Evolutionary conservation across 2,888 invertebrate species (phyloP), one percentile per base, ranked within the genome.

Genomic region (Caenorhabditis japonica): DNA sequence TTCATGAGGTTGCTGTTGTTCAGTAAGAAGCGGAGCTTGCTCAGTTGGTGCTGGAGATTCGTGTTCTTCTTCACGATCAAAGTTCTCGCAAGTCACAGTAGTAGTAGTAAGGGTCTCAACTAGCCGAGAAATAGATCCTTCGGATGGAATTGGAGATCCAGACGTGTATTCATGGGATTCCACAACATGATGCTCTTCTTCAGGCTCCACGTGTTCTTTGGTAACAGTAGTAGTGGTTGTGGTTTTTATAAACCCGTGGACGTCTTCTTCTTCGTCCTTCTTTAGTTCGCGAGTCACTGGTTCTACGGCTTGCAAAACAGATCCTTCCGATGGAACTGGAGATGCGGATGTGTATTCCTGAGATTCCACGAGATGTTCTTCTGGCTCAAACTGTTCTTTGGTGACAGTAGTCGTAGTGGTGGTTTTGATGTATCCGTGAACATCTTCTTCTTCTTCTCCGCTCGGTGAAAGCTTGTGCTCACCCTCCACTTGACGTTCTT

Each of bases 171-270:
- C 30, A 5, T 30, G 30, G 30, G 30, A 30, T 10, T 30, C 30
- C 12, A 34, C 34, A 13, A 12, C 10, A n/a, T n/a, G n/a, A n/a
- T n/a, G 25, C 30, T 30, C 7, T 7, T 30, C 59, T 19, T 72
- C 49, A 23, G 52, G 53, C n/a, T 66, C 72, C 21, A 15, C 43
- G 10, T 44, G 44, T 27, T 72, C 72, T 7, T 56, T 43, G 15
- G 70, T 64, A 3, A 69, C 69, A 27, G 61, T 72, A 15, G 71
- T 71, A 4, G 66, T 68, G n/a, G 69, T 76, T 23, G 59, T 59
- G n/a, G 59, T 59, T 4, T 44, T n/a, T 1, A 56, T 33, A 2
- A 38, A 41, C 21, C 38, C 44, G n/a, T 44, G 44, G 23, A 33
- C 41, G 10, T 21, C 30, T 56, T 27, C 44, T 55, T 55, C 44